These are phyloP conservation scores for Microtus oregoni DNA, from an alignment of 2,113 vertebrate genomes.

Conservation along the genomic window DNA sequence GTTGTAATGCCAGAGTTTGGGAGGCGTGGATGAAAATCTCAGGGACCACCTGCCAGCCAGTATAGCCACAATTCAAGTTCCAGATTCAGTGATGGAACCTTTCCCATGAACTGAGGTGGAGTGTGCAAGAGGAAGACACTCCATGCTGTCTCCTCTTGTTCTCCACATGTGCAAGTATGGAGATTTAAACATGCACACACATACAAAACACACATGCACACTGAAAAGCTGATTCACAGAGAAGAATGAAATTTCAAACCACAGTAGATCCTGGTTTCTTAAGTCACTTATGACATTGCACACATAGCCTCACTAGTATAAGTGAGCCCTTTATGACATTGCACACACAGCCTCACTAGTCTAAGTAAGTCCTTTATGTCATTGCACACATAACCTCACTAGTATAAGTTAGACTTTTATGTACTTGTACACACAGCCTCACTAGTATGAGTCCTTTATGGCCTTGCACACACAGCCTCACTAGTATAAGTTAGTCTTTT, in stretches of 20 bases:
- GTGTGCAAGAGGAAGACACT: not conserved
- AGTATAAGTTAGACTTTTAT: not conserved
- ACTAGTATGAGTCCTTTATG: not conserved
- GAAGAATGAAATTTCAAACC: slow-evolving; percentile 61
- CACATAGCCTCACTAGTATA: not conserved
- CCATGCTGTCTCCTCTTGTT: too few species aligned
- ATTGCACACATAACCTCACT: not conserved
- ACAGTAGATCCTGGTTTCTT: slow-evolving; percentile 3
- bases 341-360: too few species aligned
- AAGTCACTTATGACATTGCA: not conserved
- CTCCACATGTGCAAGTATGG: not conserved
- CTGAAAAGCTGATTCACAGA: not conserved
- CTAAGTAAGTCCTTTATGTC: not conserved
- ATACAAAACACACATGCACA: not conserved
- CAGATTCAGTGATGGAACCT: not conserved
- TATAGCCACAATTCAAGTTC: too few species aligned
- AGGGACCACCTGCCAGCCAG: not conserved
- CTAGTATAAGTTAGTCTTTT: not conserved
- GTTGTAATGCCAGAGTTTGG: not conserved
- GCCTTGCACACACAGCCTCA: not conserved
- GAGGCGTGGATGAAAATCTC: not conserved
- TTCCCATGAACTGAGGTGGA: not conserved
- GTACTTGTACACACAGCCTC: not conserved
- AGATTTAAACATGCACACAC: not conserved
- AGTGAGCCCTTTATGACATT: not conserved